These are phyloP conservation scores for Erpornis zantholeuca DNA, from an alignment of 2,113 vertebrate species.

Conservation along the genomic window DNA sequence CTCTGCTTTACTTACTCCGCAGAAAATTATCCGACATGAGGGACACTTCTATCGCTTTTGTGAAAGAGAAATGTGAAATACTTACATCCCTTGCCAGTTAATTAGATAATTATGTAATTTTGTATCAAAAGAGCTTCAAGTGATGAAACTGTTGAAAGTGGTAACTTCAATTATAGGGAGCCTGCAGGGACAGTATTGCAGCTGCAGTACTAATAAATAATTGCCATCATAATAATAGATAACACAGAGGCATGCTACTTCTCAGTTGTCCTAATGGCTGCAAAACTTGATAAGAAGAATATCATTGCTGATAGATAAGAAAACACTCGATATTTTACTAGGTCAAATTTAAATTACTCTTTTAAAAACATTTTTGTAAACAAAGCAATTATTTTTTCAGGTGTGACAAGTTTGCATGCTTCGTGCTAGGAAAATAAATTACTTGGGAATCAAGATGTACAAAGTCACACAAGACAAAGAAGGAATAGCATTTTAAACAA, in stretches of 20 bases:
- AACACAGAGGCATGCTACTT: not conserved
- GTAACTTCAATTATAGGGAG: not conserved
- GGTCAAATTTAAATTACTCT: not conserved
- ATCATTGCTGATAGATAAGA: not conserved
- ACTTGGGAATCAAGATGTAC: not conserved
- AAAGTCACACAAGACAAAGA: not conserved
- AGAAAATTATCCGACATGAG: not conserved
- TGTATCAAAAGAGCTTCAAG: not conserved
- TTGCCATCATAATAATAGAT: not conserved
- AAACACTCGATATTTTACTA: not conserved
- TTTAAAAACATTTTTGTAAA: not conserved
- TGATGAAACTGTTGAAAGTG: not conserved
- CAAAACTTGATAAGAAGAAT: not conserved
- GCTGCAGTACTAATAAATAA: not conserved
- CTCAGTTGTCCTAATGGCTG: not conserved
- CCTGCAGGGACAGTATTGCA: not conserved
- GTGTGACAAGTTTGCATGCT: not conserved
- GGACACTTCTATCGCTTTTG: not conserved
- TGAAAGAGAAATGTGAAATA: not conserved
- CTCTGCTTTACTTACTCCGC: not conserved
- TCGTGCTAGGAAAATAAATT: not conserved
- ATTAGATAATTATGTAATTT: not conserved
- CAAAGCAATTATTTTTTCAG: not conserved
- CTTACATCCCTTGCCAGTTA: not conserved
- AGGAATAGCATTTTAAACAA: not conserved